Evolutionary conservation across 2,797 vertebrate genomes (phyloP).

Genomic region (Leptatherina wallacei): DNA sequence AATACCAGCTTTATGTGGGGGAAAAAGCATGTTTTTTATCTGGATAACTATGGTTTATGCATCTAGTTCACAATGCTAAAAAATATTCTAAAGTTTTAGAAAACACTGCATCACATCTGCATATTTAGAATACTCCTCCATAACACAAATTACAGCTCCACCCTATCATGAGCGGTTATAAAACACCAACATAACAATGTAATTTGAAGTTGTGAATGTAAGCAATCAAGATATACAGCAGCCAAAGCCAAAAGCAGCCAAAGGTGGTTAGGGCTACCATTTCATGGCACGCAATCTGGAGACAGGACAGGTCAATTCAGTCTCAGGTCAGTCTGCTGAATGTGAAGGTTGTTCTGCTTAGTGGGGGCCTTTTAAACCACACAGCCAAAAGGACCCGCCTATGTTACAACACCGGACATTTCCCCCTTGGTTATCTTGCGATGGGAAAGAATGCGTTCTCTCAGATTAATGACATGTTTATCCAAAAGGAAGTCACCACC

Average conservation of each 20-base stretch:
- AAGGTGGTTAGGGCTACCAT: neutral
- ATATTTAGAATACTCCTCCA: neutral
- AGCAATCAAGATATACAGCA: neutral
- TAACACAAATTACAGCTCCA: neutral
- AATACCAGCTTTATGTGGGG: too few species aligned
- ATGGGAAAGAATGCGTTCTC: constrained; percentile 95
- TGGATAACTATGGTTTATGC: neutral
- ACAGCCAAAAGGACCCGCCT: constrained; percentile 67
- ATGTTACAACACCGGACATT: constrained; percentile 78
- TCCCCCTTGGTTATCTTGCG: constrained; percentile 92
- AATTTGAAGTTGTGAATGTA: neutral
- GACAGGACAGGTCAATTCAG: constrained; percentile 8
- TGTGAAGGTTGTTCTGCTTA: constrained; percentile 33
- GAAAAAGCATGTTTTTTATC: neutral
- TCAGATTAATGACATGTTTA: constrained; percentile 98
- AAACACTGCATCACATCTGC: neutral
- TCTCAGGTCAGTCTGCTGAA: constrained; percentile 30
- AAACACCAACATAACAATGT: neutral
- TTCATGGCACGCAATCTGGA: neutral
- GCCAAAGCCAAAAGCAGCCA: neutral
- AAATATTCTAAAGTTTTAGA: neutral
- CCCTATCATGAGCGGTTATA: neutral
- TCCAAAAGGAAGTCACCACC: constrained; percentile 97
- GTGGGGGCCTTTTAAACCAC: constrained; percentile 61
- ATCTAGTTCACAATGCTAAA: neutral